These are phyloP conservation scores for Iphiclides podalirius DNA, from an alignment of 2,888 invertebrate species.

Conservation along the genomic window DNA sequence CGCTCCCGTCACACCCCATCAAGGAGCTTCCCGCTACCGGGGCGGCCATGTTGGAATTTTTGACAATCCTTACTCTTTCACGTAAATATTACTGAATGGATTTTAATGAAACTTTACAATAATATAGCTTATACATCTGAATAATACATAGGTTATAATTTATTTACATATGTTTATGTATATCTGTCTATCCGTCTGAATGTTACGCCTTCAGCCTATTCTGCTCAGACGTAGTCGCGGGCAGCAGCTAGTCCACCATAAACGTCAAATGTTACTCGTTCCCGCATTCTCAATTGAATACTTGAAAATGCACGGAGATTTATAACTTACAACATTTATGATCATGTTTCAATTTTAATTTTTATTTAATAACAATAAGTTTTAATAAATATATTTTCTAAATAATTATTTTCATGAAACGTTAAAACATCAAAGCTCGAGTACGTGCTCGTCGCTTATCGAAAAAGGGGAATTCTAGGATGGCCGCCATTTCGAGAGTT, in stretches of 20 bases:
- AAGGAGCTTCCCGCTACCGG: constrained; percentile 40
- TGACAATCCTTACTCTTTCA: neutral
- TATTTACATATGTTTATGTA: too few relatives aligned
- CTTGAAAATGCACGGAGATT: too few relatives aligned
- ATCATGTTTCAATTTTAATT: neutral
- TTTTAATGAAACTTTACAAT: too few relatives aligned
- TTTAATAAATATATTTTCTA: neutral
- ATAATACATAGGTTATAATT: too few relatives aligned
- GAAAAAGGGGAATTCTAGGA: constrained; percentile 9
- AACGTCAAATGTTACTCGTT: neutral
- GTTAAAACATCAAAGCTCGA: neutral
- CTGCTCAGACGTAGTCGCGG: too few relatives aligned
- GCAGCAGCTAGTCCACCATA: too few relatives aligned
- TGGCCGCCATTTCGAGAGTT: neutral
- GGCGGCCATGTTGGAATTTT: constrained; percentile 21
- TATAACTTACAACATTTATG: neutral
- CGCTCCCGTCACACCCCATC: constrained; percentile 45
- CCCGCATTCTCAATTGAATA: neutral
- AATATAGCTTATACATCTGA: too few relatives aligned
- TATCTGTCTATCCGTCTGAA: too few relatives aligned
- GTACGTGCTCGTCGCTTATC: neutral
- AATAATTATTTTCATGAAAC: too few relatives aligned
- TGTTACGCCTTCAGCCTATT: too few relatives aligned
- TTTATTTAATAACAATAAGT: neutral
- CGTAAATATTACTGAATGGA: too few relatives aligned